Evolutionary conservation across 1,140 invertebrate genomes (phyloP), one percentile per base, ranked within the genome.

Genomic region (Conus betulinus): DNA sequence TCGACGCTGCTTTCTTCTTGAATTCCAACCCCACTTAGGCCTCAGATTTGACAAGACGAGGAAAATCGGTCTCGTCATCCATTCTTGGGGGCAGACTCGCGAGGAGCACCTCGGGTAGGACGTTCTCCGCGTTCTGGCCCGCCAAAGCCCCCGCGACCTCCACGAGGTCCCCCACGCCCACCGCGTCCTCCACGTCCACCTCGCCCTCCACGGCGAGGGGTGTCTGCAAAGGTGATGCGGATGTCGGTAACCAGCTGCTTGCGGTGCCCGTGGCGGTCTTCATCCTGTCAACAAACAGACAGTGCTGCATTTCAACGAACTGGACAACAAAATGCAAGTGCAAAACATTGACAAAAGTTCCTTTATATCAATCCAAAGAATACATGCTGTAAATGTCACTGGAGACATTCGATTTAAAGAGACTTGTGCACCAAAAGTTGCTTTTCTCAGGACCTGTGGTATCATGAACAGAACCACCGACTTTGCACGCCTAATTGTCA

Each of bases 41-140:
- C 78, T 87, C 91, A 63, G 90, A 91, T 67, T 93, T 93, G 52
- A 93, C 92, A 83, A 93, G 92, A 88, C 92, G 98, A 90, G 98
- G 98, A 96, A 99, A 99, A 96, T 98, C 98, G 94, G 97, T 97
- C 96, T 98, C 98, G 96, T 99, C 98, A 94, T 99, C 98, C 84
- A 99, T 98, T 95, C 98, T 98, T 98, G 39, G 98, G 98, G 93
- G 98, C 98, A 90, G 97, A 96, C 91, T 97, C 96, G 91, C 96
- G 91, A n/a, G 90, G 90, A n/a, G 13, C 67, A 55, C 88, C 67
- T 20, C 67, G 67, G 15, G 13, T 20, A 4, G 67, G 67, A 6
- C 67, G 67, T 23, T 71, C 67, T 71, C 67, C 67, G 20, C 67
- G 67, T 6, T 71, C 67, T 11, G 57, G 57, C 25, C 90, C 88